Evolutionary conservation across 92 coral and sea anemone species (phyloP), one percentile per base, ranked within the genome.

Genomic region (Paragorgia papillata): DNA sequence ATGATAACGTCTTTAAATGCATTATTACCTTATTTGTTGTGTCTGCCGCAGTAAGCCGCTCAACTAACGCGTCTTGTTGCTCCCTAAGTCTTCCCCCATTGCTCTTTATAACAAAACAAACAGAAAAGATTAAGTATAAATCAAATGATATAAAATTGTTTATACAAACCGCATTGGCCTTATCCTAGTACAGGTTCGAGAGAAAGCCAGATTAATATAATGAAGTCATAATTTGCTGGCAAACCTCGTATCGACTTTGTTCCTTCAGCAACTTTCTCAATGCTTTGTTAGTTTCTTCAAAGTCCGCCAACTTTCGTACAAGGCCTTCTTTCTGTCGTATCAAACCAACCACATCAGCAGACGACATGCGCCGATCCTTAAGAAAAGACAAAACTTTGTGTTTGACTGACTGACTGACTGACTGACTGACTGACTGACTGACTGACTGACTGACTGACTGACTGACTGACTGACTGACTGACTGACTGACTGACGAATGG

Each of bases 331-430:
- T 84, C 21, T 93, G 97, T 37, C 94, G 82, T 20, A 96, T 82
- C 73, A 93, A 65, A 60, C 80, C 65, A 10, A 88, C 88, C 1
- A 92, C 89, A 48, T 93, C 97, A 43, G 87, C 89, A 17, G 97
- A 96, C 18, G 97, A 88, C 89, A 93, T 87, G 2, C 92, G 88
- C 66, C 87, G 87, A 82, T 93, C 97, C 97, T 93, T 71, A 3
- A 26, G 66, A 61, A 56, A 41, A 8, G 29, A 63, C 54, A 9
- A 26, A 21, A 80, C 58, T 51, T 17, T 3, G 8, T 51, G n/a
- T n/a, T n/a, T n/a, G n/a, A n/a, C n/a, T n/a, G n/a, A n/a, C n/a
- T n/a, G n/a, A n/a, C n/a, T n/a, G n/a, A n/a, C n/a, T n/a, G n/a
- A n/a, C n/a, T n/a, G n/a, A n/a, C n/a, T n/a, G n/a, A n/a, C n/a